Evolutionary conservation across 2,888 invertebrate species (phyloP), one percentile per base, ranked within the genome.

Genomic region (Dasysyrphus albostriatus): DNA sequence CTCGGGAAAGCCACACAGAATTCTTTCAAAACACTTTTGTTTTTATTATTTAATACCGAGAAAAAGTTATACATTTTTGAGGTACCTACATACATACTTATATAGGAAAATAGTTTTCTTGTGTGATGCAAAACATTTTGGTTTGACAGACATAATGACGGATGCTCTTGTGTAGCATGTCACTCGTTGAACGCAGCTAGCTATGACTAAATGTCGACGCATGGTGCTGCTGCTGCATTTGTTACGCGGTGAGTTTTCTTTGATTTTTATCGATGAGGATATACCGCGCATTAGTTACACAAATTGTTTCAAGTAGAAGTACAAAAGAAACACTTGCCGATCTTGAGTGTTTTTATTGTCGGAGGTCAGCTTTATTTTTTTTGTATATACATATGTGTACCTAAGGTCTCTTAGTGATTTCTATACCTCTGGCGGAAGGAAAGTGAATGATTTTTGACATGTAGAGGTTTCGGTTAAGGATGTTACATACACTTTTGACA

Each of bases 101-200:
- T 32, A 49, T 44, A 77, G 42, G 29, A 14, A 63, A 74, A 73
- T 16, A n/a, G 1, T 61, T 44, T 76, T 85, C 29, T 29, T 34
- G 37, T 47, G 42, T 87, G 87, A 83, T 83, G 83, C 87, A 79
- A 83, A 75, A 87, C 87, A 87, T 79, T 69, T 78, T 70, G 78
- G 78, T 72, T 83, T 83, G 87, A 87, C 83, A 87, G 74, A 83
- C 65, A 56, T 61, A 78, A 51, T 87, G 87, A 87, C 87, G 75
- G 87, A 87, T 87, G 78, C 74, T 78, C 78, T 72, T 65, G 61
- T 77, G 69, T 47, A 77, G 63, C 78, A 54, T 67, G 84, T 80
- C 84, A 85, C 81, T 37, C 7, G 74, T 42, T 74, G 78, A 75
- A 75, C 82, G 51, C 29, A 54, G n/a, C 82, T 69, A 54, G n/a